Conservation (phyloP, 1,140 invertebrate species). For the Drosophila bipectinata region DNA sequence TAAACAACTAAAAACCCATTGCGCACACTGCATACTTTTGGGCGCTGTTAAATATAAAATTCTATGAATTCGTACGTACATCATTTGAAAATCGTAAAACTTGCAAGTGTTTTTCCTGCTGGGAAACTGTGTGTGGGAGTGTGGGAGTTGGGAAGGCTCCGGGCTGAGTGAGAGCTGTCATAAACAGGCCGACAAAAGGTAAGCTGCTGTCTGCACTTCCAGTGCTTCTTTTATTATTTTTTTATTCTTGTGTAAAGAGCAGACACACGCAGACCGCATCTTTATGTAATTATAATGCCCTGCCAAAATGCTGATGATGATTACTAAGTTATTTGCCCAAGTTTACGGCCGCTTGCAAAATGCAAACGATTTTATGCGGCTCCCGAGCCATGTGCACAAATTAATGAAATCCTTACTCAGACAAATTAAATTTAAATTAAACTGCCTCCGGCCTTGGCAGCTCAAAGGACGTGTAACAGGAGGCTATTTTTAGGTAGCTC, state of each 20-base stretch:
- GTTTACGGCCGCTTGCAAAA: constrained; percentile 65
- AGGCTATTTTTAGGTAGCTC: constrained; percentile 1
- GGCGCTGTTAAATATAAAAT: constrained; percentile 81
- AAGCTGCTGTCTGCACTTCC: constrained; percentile 40
- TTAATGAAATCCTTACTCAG: constrained; percentile 68
- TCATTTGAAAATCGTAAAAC: constrained; percentile 82
- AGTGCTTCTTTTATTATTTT: constrained; percentile 59
- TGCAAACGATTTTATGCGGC: constrained; percentile 60
- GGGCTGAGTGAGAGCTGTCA: constrained; percentile 57
- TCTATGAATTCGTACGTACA: constrained; percentile 83
- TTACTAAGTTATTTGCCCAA: constrained; percentile 66
- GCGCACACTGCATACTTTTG: constrained; percentile 56
- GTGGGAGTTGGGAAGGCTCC: neutral
- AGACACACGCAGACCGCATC: constrained; percentile 32
- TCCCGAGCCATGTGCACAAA: constrained; percentile 70
- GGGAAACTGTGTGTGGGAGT: constrained; percentile 8
- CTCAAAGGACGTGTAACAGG: neutral
- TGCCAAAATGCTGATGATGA: constrained; percentile 58
- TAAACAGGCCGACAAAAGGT: constrained; percentile 72
- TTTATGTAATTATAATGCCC: constrained; percentile 77
- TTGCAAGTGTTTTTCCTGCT: constrained; percentile 63
- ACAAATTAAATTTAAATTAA: constrained; percentile 64
- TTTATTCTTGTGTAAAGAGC: constrained; percentile 70
- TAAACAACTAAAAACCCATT: constrained; percentile 65
- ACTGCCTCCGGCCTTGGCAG: constrained; percentile 17